Percentiles rank a stretch among this genome's conserved stretches.
These are phyloP conservation scores for Odontesthes bonariensis DNA, from an alignment of 2,113 vertebrate species.

Conservation along the genomic window DNA sequence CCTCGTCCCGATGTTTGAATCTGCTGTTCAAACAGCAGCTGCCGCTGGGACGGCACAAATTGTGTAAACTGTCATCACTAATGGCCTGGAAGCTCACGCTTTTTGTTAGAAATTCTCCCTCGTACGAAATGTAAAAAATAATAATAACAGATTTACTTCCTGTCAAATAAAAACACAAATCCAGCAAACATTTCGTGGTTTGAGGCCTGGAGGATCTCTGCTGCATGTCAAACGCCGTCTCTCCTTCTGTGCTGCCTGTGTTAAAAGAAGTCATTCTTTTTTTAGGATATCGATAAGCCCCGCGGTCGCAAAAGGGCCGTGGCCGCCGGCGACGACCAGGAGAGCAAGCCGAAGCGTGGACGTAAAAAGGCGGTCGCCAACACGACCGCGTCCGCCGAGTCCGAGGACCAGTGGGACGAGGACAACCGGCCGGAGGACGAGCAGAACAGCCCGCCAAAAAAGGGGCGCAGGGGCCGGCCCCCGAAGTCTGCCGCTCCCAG, in stretches of 20 bases:
- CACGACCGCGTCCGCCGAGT: slow-evolving; percentile 76
- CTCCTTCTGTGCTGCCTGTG: no score
- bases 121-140: neutral
- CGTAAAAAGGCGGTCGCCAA: slow-evolving; percentile 87
- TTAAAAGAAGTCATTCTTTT: neutral
- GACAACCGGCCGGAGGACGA: slow-evolving; percentile 95
- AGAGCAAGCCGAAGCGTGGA: slow-evolving; percentile 91
- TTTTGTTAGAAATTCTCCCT: neutral
- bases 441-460: slow-evolving; percentile 98
- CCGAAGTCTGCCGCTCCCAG: slow-evolving; percentile 87
- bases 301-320: slow-evolving; percentile 90
- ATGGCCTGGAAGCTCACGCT: neutral
- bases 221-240: no score
- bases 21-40: slow-evolving; percentile 54
- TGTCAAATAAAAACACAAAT: no score
- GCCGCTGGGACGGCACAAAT: slow-evolving; percentile 9
- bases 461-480: slow-evolving; percentile 92
- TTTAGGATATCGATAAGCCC: slow-evolving; percentile 91
- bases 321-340: slow-evolving; percentile 87
- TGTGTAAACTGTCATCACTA: slow-evolving; percentile 30
- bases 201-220: no score
- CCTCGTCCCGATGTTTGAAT: slow-evolving; percentile 34
- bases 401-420: slow-evolving; percentile 92
- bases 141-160: no score
- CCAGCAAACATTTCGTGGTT: no score